Conservation (phyloP, 2,113 vertebrate species). For the Saimiri boliviensis region DNA sequence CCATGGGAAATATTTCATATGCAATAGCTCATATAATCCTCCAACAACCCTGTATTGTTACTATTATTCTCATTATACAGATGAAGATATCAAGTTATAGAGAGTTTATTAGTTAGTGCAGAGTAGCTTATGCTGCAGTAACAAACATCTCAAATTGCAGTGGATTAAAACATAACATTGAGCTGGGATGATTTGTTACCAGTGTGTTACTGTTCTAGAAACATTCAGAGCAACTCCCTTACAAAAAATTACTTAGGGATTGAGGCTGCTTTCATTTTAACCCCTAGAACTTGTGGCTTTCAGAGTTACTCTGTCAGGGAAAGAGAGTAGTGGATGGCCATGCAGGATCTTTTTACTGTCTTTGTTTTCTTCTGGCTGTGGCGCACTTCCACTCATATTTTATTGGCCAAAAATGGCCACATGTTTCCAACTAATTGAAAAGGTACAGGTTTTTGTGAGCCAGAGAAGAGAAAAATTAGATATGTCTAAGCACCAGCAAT, state of each 20-base stretch:
- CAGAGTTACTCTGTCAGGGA: background rate
- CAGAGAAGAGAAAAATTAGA: background rate
- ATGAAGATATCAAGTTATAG: background rate
- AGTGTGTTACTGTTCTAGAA: background rate
- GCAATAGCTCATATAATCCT: background rate
- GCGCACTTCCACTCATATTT: background rate
- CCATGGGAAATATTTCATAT: background rate
- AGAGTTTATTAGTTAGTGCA: background rate
- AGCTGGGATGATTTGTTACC: background rate
- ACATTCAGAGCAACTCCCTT: background rate
- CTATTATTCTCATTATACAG: background rate
- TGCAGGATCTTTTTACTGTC: too few relatives aligned
- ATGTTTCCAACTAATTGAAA: background rate
- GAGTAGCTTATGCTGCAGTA: background rate
- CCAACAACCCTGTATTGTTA: background rate
- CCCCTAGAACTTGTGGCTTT: background rate
- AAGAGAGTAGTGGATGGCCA: background rate
- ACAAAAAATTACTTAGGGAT: background rate
- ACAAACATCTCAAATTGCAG: background rate
- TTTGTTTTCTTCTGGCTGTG: background rate
- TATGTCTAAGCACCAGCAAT: background rate
- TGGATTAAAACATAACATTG: background rate
- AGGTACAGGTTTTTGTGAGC: background rate
- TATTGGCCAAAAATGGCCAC: background rate
- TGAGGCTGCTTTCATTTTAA: background rate